These are phyloP conservation scores for Spicauda simplicius DNA, from an alignment of 2,888 invertebrate genomes.

Conservation along the genomic window DNA sequence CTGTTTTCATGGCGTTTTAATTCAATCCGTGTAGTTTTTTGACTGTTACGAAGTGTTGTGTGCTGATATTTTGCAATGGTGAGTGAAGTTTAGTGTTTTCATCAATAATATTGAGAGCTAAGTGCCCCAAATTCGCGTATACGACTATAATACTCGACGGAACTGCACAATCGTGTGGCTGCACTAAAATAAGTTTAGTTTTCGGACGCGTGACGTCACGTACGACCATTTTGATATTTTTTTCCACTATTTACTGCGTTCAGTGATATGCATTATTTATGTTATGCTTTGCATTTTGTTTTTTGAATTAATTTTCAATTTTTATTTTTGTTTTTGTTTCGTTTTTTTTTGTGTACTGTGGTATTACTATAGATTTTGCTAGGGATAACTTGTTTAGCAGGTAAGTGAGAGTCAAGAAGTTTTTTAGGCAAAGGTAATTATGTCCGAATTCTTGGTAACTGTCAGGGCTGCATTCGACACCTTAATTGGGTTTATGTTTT, in stretches of 20 bases:
- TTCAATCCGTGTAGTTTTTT: constrained; percentile 70
- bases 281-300: constrained; percentile 7
- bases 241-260: constrained; percentile 24
- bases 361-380: background rate
- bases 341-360: background rate
- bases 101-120: constrained; percentile 13
- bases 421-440: constrained; percentile 20
- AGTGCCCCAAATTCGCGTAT: background rate
- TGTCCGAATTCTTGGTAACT: constrained; percentile 26
- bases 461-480: constrained; percentile 43
- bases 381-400: background rate
- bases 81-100: constrained; percentile 46
- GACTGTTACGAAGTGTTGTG: constrained; percentile 62
- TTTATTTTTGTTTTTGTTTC: constrained; percentile 26
- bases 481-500: constrained; percentile 49
- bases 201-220: constrained; percentile 45
- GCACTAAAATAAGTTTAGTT: constrained; percentile 55
- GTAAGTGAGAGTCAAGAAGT: background rate
- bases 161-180: constrained; percentile 44
- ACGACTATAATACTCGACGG: constrained; percentile 13
- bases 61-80: constrained; percentile 60
- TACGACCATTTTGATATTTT: constrained; percentile 38
- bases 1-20: constrained; percentile 70
- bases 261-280: constrained; percentile 27
- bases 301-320: background rate